Evolutionary conservation across 2,797 vertebrate genomes (phyloP), one percentile per base, ranked within the genome.

Genomic region (Monodelphis domestica): DNA sequence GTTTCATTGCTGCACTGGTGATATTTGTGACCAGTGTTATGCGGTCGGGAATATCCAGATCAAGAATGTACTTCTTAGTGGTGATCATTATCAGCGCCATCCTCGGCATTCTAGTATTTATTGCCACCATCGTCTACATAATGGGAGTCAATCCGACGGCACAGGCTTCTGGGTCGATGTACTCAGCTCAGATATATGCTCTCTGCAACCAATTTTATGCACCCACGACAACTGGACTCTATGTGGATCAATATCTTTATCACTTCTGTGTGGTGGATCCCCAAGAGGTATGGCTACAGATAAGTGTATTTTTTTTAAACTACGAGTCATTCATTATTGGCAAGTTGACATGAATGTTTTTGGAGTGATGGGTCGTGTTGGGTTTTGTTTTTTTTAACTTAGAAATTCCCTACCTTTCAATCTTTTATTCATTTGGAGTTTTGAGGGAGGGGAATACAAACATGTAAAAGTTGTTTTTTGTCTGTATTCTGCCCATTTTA

Each of bases 221-320:
- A 0, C 96, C 98, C 0, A 98, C 98, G 94, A 0, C 2, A 0
- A 0, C 96, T 0, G 98, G 98, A 2, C 0, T 98, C 38, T 98
- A 99, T 0, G 88, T 98, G 96, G 99, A 99, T 95, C 99, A 99
- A 70, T 99, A 99, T 95, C 98, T 99, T 14, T 99, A 99, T 98
- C 99, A 99, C 97, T 99, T 99, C 98, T 99, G 99, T 56, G 99
- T 99, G 53, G 98, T 99, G 97, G 99, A 99, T 95, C 99, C 99
- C 0, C 99, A 99, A 88, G 99, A 99, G 99, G 99, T 99, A 97
- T 17, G 98, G 91, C 12, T 52, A 57, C 21, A 52, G 28, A 33
- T 92, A 38, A 84, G 7, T 45, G 3, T 63, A 15, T 59, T 63
- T 45, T 70, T 70, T 78, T 59, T n/a, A n/a, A n/a, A 6, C 38